phyloP scores from a whole-genome alignment of 2,797 vertebrate genomes.

The Margarornis squamiger region DNA sequence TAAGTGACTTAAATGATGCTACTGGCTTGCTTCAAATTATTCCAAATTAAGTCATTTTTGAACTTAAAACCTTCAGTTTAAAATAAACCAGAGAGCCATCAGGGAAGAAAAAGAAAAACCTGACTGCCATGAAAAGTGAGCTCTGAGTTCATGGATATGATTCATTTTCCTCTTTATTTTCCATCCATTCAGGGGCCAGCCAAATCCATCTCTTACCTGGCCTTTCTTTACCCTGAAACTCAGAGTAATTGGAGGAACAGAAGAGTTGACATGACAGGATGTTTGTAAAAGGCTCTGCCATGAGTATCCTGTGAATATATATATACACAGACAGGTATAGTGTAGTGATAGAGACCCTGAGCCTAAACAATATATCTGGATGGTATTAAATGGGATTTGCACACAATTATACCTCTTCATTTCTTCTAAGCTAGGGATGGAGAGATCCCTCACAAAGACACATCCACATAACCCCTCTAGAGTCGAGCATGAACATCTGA shows the following conservation, averaged over 20 bases:
- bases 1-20: constrained; percentile 46
- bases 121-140: constrained; percentile 32
- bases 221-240: neutral
- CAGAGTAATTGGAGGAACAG: neutral
- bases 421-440: neutral
- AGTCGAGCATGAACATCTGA: neutral
- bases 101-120: constrained; percentile 42
- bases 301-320: neutral
- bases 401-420: neutral
- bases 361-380: neutral
- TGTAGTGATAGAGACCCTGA: neutral
- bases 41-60: constrained; percentile 65
- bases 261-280: neutral
- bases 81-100: constrained; percentile 58
- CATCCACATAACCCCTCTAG: neutral
- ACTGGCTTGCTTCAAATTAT: constrained; percentile 64
- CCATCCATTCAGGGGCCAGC: neutral
- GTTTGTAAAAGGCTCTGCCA: neutral
- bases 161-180: constrained; percentile 38
- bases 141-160: constrained; percentile 28
- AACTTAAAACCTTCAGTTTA: constrained; percentile 57
- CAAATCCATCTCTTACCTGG: constrained; percentile 18
- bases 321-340: neutral
- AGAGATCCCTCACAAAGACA: neutral
- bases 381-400: neutral